These are phyloP conservation scores for Danio albolineatus DNA, from an alignment of 2,797 vertebrate genomes.

Conservation along the genomic window DNA sequence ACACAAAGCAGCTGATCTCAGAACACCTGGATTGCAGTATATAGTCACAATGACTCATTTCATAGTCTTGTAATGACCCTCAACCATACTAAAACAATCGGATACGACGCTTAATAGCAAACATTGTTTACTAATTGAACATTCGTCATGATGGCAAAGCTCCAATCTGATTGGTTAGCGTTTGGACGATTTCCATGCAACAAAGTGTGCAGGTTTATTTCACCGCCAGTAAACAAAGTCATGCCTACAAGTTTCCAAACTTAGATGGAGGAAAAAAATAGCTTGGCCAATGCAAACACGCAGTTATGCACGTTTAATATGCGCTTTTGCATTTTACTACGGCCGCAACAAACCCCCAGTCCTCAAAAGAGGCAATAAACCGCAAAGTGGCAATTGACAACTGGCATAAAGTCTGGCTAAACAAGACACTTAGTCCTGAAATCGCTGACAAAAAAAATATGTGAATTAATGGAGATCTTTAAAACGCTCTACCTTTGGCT, in stretches of 20 bases:
- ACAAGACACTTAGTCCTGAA: slow-evolving; percentile 29
- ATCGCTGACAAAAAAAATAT: background rate
- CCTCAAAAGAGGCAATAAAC: slow-evolving; percentile 26
- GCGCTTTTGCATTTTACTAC: slow-evolving; percentile 5
- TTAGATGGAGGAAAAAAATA: background rate
- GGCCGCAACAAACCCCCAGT: slow-evolving; percentile 18
- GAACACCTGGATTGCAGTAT: background rate
- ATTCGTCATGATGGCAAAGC: background rate
- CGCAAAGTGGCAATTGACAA: slow-evolving; percentile 21
- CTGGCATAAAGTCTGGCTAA: slow-evolving; percentile 34
- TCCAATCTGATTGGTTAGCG: background rate
- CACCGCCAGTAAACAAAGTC: background rate
- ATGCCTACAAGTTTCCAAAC: background rate
- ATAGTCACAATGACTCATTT: background rate
- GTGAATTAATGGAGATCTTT: slow-evolving; percentile 18
- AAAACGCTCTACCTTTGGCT: slow-evolving; percentile 25
- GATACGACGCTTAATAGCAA: too few relatives aligned
- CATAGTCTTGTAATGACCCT: background rate
- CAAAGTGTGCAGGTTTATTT: background rate
- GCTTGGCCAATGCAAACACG: background rate
- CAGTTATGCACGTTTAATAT: background rate
- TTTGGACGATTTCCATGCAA: background rate
- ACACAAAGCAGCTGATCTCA: background rate
- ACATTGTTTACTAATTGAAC: too few relatives aligned
- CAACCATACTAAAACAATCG: too few relatives aligned